These are phyloP conservation scores for Scarus forsteni DNA, from an alignment of 2,797 vertebrate species.

Conservation along the genomic window DNA sequence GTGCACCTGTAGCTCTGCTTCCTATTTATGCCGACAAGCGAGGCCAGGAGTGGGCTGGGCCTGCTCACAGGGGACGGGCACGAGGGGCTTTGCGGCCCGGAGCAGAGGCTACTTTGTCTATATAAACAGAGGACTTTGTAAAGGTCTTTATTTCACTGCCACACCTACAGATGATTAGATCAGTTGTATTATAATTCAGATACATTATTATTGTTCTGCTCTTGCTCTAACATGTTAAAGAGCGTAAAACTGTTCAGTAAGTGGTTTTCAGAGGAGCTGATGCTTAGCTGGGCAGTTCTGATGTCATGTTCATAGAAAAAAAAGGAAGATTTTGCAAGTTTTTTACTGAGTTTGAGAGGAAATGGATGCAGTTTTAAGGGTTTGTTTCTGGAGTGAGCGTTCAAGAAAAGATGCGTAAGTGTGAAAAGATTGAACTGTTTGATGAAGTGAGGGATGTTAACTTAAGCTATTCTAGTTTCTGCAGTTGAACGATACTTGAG, in stretches of 20 bases:
- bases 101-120: slow-evolving; percentile 36
- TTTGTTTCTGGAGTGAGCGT: slow-evolving; percentile 2
- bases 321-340: slow-evolving; percentile 56
- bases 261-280: slow-evolving; percentile 20
- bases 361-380: slow-evolving; percentile 31
- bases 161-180: slow-evolving; percentile 24
- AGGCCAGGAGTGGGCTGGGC: slow-evolving; percentile 78
- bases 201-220: slow-evolving; percentile 34
- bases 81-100: slow-evolving; percentile 28
- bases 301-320: slow-evolving; percentile 27
- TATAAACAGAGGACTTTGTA: slow-evolving; percentile 25
- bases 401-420: slow-evolving; percentile 45
- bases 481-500: slow-evolving; percentile 53
- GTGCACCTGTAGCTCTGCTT: slow-evolving; percentile 49
- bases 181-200: slow-evolving; percentile 40
- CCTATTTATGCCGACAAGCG: slow-evolving; percentile 68
- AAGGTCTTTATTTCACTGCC: slow-evolving; percentile 51
- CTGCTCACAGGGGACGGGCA: slow-evolving; percentile 63
- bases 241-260: slow-evolving; percentile 24
- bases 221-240: slow-evolving; percentile 42
- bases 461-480: slow-evolving; percentile 68
- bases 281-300: slow-evolving; percentile 19
- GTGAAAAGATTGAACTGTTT: slow-evolving; percentile 25
- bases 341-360: slow-evolving; percentile 48
- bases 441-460: slow-evolving; percentile 34